phyloP scores from a whole-genome alignment of 2,113 vertebrate genomes.

The Hippocampus barbouri region DNA sequence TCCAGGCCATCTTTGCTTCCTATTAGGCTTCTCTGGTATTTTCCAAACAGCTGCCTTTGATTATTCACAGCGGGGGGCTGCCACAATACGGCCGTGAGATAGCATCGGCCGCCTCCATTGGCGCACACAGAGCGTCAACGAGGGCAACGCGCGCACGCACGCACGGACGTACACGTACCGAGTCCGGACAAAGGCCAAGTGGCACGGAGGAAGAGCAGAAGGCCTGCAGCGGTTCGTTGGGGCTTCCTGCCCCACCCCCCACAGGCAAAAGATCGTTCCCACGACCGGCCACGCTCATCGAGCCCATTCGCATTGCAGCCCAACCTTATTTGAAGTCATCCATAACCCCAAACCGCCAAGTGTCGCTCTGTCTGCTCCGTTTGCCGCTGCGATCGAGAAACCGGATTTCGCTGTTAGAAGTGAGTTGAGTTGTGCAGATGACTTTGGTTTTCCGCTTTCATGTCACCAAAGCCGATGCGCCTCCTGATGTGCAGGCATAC shows the following conservation, averaged over 20 bases:
- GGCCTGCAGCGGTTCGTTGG: conserved; percentile 56
- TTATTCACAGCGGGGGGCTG: conserved; percentile 69
- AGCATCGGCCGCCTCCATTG: conserved; percentile 69
- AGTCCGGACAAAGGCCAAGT: conserved; percentile 62
- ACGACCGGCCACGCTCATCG: conserved; percentile 61
- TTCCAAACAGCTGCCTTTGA: conserved; percentile 74
- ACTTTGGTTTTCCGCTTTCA: not conserved
- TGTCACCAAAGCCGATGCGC: not conserved
- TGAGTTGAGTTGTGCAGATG: not conserved
- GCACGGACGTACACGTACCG: conserved; percentile 32
- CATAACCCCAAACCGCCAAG: conserved; percentile 40
- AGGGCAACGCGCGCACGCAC: conserved; percentile 66
- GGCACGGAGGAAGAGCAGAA: conserved; percentile 37
- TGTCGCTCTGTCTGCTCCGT: conserved; percentile 26
- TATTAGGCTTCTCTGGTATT: conserved; percentile 72
- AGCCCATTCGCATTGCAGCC: conserved; percentile 59
- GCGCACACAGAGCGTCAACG: conserved; percentile 56
- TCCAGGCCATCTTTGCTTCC: conserved; percentile 58
- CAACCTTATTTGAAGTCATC: conserved; percentile 64
- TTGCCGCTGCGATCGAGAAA: conserved; percentile 24
- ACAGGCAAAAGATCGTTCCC: conserved; percentile 58
- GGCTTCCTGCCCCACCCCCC: conserved; percentile 55
- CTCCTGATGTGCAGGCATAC: not conserved
- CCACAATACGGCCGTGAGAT: conserved; percentile 67
- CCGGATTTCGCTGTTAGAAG: not conserved